These are phyloP conservation scores for Melanotus villosus DNA, from an alignment of 2,888 invertebrate genomes.

Conservation along the genomic window DNA sequence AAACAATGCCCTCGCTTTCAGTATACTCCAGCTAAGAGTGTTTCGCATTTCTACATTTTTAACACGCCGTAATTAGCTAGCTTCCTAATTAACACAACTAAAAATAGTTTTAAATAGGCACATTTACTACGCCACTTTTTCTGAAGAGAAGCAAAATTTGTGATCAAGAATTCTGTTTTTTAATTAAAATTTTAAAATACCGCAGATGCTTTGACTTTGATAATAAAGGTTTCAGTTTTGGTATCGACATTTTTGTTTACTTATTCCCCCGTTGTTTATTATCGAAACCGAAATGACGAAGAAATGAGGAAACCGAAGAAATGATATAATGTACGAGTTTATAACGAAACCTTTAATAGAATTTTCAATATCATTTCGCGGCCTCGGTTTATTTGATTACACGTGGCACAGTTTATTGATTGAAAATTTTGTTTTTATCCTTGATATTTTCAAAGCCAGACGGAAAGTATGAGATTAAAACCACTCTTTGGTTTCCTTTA, in stretches of 20 bases:
- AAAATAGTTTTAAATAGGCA: no score
- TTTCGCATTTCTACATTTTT: no score
- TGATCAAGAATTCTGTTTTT: no score
- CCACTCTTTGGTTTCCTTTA: background rate
- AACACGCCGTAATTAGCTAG: no score
- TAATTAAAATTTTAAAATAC: no score
- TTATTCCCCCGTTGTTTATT: background rate
- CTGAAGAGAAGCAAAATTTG: no score
- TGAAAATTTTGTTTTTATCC: constrained; percentile 16
- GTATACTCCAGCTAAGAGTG: no score
- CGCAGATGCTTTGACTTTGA: no score
- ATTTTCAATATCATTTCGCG: constrained; percentile 21
- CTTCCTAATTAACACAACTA: no score
- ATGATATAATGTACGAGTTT: background rate
- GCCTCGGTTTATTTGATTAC: constrained; percentile 26
- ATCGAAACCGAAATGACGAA: background rate
- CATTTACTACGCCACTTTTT: no score
- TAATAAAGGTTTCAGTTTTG: no score
- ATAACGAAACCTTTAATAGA: constrained; percentile 18
- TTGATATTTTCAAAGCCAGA: background rate
- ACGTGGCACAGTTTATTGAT: constrained; percentile 20
- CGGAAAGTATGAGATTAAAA: background rate
- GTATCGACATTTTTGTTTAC: background rate
- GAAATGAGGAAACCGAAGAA: background rate
- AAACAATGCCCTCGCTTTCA: no score